A percentile compares a stretch with the other conserved stretches of the same genome.
These are phyloP conservation scores for Leptura quadrifasciata DNA, from an alignment of 2,888 invertebrate genomes.

Conservation along the genomic window DNA sequence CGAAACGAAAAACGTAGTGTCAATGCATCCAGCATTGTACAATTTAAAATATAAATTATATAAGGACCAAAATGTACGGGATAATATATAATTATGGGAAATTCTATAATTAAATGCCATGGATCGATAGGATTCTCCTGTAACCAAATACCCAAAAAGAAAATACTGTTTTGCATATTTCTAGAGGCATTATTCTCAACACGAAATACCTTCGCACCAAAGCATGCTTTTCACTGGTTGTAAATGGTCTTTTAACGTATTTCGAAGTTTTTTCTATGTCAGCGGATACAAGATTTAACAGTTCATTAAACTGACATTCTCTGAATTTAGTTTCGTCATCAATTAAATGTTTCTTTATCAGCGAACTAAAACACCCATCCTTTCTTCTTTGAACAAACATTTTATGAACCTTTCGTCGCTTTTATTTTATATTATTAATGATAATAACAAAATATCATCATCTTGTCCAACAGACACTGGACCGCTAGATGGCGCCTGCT, in stretches of 20 bases:
- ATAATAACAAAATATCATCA: background rate
- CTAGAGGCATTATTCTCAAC: too few species aligned
- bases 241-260: background rate
- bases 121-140: too few species aligned
- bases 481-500: too few species aligned
- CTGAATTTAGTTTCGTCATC: constrained; percentile 17
- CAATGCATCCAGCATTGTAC: constrained; percentile 9
- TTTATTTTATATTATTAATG: too few species aligned
- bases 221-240: too few species aligned
- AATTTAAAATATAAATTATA: constrained; percentile 8
- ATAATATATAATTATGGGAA: background rate
- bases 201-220: too few species aligned
- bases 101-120: too few species aligned
- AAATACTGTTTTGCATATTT: too few species aligned
- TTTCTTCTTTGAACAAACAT: background rate
- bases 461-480: too few species aligned
- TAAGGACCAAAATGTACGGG: constrained; percentile 13
- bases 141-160: too few species aligned
- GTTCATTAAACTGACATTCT: constrained; percentile 6
- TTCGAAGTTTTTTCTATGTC: constrained; percentile 9
- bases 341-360: constrained; percentile 12
- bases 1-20: background rate
- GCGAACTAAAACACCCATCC: background rate
- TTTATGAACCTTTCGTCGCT: constrained; percentile 27
- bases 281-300: background rate